A percentile compares a stretch with the other conserved stretches of the same genome.
Evolutionary conservation across 2,888 invertebrate species (phyloP).

Genomic region (Acutogordius australiensis): DNA sequence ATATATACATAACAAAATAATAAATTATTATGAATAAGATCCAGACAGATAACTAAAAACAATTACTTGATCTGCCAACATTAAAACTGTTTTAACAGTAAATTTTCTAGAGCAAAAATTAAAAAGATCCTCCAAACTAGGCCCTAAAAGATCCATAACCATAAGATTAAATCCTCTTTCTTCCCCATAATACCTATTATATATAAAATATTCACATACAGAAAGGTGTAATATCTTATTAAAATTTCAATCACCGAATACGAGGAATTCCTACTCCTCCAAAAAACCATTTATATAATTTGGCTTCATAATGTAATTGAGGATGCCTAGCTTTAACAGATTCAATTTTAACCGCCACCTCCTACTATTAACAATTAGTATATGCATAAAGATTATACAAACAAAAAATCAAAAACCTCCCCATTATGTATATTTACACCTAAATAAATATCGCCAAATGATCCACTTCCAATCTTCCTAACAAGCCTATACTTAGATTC

Average conservation of each 20-base stretch:
- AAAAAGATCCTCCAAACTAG: slow-evolving; percentile 87
- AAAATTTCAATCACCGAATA: too few species aligned
- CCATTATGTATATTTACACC: slow-evolving; percentile 26
- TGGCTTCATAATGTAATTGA: slow-evolving; percentile 29
- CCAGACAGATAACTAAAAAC: too few species aligned
- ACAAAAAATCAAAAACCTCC: too few species aligned
- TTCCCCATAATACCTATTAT: slow-evolving; percentile 55
- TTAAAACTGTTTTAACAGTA: slow-evolving; percentile 95
- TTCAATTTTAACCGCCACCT: slow-evolving; percentile 29
- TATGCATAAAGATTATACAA: too few species aligned
- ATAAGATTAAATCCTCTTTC: slow-evolving; percentile 89
- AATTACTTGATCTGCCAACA: slow-evolving; percentile 97
- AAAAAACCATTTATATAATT: slow-evolving; percentile 28
- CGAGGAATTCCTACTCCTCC: slow-evolving; percentile 27
- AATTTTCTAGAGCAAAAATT: slow-evolving; percentile 95
- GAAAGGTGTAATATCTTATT: too few species aligned
- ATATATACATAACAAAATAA: too few species aligned
- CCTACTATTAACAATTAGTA: too few species aligned
- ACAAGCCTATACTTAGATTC: slow-evolving; percentile 23
- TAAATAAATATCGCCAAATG: slow-evolving; percentile 27
- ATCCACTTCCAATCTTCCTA: slow-evolving; percentile 26
- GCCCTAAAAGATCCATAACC: slow-evolving; percentile 93
- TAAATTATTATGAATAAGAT: too few species aligned
- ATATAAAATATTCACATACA: too few species aligned
- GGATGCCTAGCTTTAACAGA: slow-evolving; percentile 28